phyloP scores from a whole-genome alignment of 1,140 invertebrate species.

The Drosophila pruinosa region DNA sequence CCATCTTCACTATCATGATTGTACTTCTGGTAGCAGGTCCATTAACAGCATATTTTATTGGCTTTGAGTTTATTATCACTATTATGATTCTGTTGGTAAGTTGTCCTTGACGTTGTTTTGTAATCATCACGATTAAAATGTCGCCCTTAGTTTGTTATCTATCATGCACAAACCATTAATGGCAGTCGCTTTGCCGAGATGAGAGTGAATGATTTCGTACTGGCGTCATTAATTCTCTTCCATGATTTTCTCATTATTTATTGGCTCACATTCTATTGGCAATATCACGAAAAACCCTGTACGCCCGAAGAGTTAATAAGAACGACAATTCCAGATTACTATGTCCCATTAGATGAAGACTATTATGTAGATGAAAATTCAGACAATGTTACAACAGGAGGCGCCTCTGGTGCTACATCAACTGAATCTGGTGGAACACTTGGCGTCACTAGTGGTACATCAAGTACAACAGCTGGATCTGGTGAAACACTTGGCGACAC shows the following conservation, averaged over 20 bases:
- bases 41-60: neutral
- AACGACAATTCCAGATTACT: too few relatives aligned
- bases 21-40: neutral
- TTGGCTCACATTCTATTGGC: constrained; percentile 64
- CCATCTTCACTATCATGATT: constrained; percentile 30
- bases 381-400: too few relatives aligned
- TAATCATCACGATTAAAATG: neutral
- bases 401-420: too few relatives aligned
- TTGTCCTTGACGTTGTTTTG: neutral
- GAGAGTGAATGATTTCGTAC: constrained; percentile 50
- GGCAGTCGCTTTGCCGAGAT: constrained; percentile 66
- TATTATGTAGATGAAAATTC: too few relatives aligned
- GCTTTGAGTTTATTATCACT: constrained; percentile 14
- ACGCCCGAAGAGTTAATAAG: constrained; percentile 24
- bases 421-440: too few relatives aligned
- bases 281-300: constrained; percentile 4
- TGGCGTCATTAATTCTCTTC: constrained; percentile 61
- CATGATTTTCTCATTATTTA: constrained; percentile 65
- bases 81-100: constrained; percentile 40
- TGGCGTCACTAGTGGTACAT: too few relatives aligned
- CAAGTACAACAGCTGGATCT: too few relatives aligned
- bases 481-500: too few relatives aligned
- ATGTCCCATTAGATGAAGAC: too few relatives aligned
- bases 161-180: constrained; percentile 63
- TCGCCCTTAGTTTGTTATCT: constrained; percentile 50